Conservation (phyloP, 2,113 vertebrate genomes). For the Pampusana beccarii region DNA sequence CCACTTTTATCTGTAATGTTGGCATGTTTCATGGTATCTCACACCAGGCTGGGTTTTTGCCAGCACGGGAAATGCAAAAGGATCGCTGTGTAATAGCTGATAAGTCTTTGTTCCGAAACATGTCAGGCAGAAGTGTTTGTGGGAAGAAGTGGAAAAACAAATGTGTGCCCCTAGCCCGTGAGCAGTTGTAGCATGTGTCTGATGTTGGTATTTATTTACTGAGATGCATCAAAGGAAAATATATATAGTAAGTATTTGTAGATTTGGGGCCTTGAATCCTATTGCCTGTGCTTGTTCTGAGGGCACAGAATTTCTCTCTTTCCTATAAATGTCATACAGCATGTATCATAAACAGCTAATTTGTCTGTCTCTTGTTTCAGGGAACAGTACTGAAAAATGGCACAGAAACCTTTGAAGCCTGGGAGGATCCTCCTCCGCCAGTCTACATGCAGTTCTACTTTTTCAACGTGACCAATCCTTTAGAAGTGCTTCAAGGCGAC, state of each 20-base stretch:
- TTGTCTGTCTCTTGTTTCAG: conserved; percentile 70
- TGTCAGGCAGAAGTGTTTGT: not conserved
- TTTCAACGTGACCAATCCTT: conserved; percentile 89
- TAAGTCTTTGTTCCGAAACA: not conserved
- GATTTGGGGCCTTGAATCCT: not conserved
- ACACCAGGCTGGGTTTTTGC: not conserved
- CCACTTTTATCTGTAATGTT: not conserved
- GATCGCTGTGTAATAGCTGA: not conserved
- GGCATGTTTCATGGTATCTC: accelerated
- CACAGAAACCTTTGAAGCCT: conserved; percentile 85
- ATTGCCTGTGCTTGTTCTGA: not conserved
- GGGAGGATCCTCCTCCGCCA: conserved; percentile 89
- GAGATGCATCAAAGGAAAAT: not conserved
- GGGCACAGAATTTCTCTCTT: not conserved
- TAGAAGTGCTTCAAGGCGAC: conserved; percentile 81
- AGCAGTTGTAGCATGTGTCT: not conserved
- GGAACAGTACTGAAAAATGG: conserved; percentile 88
- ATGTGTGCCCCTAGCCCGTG: accelerated
- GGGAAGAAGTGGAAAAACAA: not conserved
- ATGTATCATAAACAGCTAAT: not conserved
- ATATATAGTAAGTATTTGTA: not conserved
- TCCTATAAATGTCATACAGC: not conserved
- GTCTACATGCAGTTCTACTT: conserved; percentile 94
- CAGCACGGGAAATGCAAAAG: not conserved
- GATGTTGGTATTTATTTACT: not conserved